These are phyloP conservation scores for Microtus richardsoni DNA, from an alignment of 2,113 vertebrate genomes.

Conservation along the genomic window DNA sequence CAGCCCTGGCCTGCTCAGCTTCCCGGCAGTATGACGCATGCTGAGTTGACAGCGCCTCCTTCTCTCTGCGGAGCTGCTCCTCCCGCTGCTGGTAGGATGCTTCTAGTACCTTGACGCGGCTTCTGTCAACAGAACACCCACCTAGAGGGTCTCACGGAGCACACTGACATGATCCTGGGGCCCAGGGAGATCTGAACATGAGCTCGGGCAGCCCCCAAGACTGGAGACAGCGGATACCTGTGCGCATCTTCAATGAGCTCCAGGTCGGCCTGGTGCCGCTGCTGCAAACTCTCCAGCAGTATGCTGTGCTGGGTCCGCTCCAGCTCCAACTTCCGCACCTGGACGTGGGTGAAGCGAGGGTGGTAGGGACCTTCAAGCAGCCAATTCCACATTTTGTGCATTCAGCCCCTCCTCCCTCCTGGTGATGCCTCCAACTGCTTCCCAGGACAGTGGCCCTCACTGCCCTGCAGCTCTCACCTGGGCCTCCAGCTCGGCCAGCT, in stretches of 20 bases:
- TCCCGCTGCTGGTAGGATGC: conserved; percentile 87
- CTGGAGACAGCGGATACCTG: conserved; percentile 81
- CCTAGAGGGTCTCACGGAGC: background rate
- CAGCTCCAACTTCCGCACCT: conserved; percentile 91
- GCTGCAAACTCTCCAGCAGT: conserved; percentile 89
- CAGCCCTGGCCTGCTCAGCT: conserved; percentile 84
- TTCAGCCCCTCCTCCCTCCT: background rate
- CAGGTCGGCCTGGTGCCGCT: conserved; percentile 89
- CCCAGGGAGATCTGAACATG: rapidly evolving
- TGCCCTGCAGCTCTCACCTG: conserved; percentile 84
- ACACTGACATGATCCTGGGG: rapidly evolving
- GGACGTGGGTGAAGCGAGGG: rapidly evolving
- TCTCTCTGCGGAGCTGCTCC: conserved; percentile 85
- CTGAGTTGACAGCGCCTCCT: conserved; percentile 87
- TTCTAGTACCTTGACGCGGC: conserved; percentile 89
- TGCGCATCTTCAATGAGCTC: conserved; percentile 90
- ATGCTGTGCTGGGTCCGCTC: conserved; percentile 88
- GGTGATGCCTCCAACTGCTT: no score
- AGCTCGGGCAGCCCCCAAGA: rapidly evolving
- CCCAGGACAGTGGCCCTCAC: no score
- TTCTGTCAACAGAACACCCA: conserved; percentile 80
- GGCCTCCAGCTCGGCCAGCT: conserved; percentile 88
- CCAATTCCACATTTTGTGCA: no score
- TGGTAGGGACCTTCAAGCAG: background rate
- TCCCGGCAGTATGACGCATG: conserved; percentile 80